A percentile compares a stretch with the other conserved stretches of the same genome.
These are phyloP conservation scores for Onychostruthus taczanowskii DNA, from an alignment of 2,113 vertebrate genomes.

Conservation along the genomic window DNA sequence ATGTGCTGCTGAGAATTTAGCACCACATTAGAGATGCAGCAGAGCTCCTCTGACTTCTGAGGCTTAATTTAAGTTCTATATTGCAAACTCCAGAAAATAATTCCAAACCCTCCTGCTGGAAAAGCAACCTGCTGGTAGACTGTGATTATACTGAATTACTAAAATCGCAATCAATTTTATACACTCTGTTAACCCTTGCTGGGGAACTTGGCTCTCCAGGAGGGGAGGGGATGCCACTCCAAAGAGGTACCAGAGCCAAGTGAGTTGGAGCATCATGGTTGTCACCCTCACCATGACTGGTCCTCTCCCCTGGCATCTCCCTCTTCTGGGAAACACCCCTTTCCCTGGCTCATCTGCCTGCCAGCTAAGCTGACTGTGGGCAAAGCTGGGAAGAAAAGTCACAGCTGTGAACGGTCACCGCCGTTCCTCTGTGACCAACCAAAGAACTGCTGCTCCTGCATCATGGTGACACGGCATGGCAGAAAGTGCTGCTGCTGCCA, in stretches of 20 bases:
- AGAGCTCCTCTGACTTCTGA: conserved; percentile 85
- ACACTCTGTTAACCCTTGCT: conserved; percentile 82
- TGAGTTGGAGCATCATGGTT: neutral
- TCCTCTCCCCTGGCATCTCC: neutral
- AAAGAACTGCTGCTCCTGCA: neutral
- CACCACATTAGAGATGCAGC: conserved; percentile 82
- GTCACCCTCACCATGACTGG: accelerated
- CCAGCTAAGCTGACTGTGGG: neutral
- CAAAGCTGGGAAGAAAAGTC: neutral
- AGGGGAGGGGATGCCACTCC: neutral
- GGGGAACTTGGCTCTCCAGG: neutral
- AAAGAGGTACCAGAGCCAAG: neutral
- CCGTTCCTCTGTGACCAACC: conserved; percentile 2
- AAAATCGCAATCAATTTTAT: conserved; percentile 87
- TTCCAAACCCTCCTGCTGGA: conserved; percentile 88
- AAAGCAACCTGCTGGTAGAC: conserved; percentile 86
- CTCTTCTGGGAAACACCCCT: neutral
- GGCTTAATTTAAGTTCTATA: conserved; percentile 90
- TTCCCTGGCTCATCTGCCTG: neutral
- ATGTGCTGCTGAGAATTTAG: conserved; percentile 87
- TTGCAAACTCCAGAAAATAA: conserved; percentile 89
- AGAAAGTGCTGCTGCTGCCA: neutral
- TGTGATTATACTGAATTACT: conserved; percentile 88
- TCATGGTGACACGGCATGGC: neutral
- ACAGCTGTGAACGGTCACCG: neutral